Percentiles rank a stretch among this genome's conserved stretches.
Evolutionary conservation across 2,888 invertebrate species (phyloP).

Genomic region (Bellardia pandia): DNA sequence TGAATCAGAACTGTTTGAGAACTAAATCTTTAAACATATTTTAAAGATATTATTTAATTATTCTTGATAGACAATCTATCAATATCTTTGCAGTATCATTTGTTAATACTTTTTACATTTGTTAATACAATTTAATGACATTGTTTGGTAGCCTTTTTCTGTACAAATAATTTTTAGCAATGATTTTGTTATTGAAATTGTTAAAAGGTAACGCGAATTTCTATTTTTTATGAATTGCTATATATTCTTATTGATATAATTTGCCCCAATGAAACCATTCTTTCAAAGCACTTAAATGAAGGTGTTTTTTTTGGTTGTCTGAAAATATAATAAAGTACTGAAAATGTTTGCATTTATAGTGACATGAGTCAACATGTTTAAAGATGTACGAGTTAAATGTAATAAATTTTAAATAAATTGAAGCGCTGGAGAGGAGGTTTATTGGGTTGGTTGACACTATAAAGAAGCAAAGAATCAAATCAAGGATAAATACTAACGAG

Average conservation of each 20-base stretch:
- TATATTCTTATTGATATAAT: no score
- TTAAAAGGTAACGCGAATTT: no score
- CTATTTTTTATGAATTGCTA: no score
- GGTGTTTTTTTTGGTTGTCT: conserved; percentile 14
- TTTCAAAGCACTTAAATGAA: conserved; percentile 10
- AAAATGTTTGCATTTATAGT: conserved; percentile 61
- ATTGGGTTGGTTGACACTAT: not conserved
- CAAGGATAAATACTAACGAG: conserved; percentile 21
- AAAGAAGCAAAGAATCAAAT: conserved; percentile 10
- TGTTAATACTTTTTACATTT: no score
- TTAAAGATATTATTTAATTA: no score
- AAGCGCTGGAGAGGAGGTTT: not conserved
- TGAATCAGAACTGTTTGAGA: not conserved
- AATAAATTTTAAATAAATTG: conserved; percentile 66
- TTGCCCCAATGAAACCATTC: not conserved
- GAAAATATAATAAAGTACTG: conserved; percentile 53
- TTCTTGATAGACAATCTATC: no score
- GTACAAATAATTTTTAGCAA: no score
- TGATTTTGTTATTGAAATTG: no score
- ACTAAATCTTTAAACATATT: not conserved
- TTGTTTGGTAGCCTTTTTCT: no score
- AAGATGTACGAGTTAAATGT: conserved; percentile 51
- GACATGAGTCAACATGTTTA: conserved; percentile 60
- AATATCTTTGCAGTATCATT: no score
- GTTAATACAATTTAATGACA: no score